Conservation (phyloP, 2,113 vertebrate species). For the Bungarus multicinctus region DNA sequence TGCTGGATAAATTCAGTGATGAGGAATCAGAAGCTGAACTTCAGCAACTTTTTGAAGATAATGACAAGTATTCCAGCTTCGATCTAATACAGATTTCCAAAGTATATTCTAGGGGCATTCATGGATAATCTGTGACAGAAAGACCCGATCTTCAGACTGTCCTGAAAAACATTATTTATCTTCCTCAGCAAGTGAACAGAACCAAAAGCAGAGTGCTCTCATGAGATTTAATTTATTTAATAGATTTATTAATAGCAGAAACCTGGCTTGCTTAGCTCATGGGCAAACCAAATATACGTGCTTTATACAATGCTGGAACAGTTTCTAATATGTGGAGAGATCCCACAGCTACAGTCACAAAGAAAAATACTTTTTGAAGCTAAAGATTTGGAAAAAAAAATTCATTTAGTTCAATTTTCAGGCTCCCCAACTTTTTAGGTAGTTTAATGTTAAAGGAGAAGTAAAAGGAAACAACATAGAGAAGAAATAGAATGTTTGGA, state of each 20-base stretch:
- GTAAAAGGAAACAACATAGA: neutral
- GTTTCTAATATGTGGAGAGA: neutral
- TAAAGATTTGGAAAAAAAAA: neutral
- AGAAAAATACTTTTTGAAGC: neutral
- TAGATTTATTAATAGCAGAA: neutral
- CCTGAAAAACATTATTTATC: neutral
- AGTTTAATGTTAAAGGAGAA: neutral
- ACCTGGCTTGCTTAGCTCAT: neutral
- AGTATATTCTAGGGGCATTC: neutral
- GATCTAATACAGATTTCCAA: neutral
- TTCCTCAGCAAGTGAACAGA: neutral
- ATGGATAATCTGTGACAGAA: neutral
- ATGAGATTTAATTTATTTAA: neutral
- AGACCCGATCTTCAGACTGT: neutral
- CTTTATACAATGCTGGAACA: neutral
- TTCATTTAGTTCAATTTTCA: neutral
- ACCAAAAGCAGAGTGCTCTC: neutral
- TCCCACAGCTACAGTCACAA: neutral
- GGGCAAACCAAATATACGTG: neutral
- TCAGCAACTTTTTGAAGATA: neutral
- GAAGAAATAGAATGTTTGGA: neutral
- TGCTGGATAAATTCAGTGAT: neutral
- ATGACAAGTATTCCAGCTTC: neutral
- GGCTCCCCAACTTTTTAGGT: neutral
- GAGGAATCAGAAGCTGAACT: neutral